Evolutionary conservation across 2,113 vertebrate species (phyloP).

Genomic region (Lota lota): DNA sequence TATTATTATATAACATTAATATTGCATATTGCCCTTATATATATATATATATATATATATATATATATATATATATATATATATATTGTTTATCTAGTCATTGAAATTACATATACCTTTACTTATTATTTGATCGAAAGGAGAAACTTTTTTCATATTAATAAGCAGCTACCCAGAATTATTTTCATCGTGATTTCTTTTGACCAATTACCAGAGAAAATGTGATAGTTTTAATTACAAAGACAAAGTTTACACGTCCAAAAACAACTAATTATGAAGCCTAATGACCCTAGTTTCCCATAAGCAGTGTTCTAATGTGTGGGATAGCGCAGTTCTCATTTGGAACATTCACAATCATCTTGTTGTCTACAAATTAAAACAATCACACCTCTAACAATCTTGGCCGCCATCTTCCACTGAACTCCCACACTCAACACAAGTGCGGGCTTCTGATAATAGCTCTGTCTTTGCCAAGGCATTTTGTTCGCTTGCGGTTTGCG

Average conservation of each 20-base stretch:
- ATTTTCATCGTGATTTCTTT: not conserved
- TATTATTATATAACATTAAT: too few relatives aligned
- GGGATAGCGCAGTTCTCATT: constrained; percentile 14
- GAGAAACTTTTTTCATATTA: constrained; percentile 1
- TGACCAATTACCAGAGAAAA: constrained; percentile 31
- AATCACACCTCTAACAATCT: constrained; percentile 3
- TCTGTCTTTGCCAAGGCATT: not conserved
- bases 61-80: too few relatives aligned
- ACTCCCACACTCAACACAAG: constrained; percentile 7
- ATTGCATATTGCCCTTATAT: too few relatives aligned
- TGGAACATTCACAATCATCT: constrained; percentile 17
- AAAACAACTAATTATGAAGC: constrained; percentile 24
- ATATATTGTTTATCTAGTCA: too few relatives aligned
- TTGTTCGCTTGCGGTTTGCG: not conserved
- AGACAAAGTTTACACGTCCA: constrained; percentile 20
- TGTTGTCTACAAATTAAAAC: constrained; percentile 26
- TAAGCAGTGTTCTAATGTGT: constrained; percentile 24
- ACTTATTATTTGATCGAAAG: not conserved
- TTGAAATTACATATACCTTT: not conserved
- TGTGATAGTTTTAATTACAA: constrained; percentile 28
- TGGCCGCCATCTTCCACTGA: constrained; percentile 9
- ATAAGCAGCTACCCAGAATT: not conserved
- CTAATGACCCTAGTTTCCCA: constrained; percentile 23
- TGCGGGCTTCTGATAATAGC: constrained; percentile 1
- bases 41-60: too few relatives aligned